Evolutionary conservation across 2,113 vertebrate genomes (phyloP), one percentile per base, ranked within the genome.

Genomic region (Clarias magur): DNA sequence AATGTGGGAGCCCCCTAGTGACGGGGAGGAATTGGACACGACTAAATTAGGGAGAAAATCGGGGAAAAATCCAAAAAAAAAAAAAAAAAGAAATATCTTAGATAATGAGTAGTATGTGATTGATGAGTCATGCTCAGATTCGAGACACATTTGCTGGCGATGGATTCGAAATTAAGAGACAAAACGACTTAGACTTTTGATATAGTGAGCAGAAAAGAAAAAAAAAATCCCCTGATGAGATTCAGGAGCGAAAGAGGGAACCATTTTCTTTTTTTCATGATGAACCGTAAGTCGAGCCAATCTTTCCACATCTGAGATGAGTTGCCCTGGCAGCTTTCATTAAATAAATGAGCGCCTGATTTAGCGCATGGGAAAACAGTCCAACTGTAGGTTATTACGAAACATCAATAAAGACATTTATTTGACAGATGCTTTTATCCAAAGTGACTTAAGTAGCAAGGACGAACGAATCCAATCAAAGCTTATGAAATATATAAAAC

Each of bases 341-440:
- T 79, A 57, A 79, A 56, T 79, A 79, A 79, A 79, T 27, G 75
- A 79, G n/a, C 25, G 15, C 56, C 75, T 79, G 75, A 79, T 79
- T 53, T 79, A 79, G 53, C 25, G 3, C 53, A 56, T 27, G 75
- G 75, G 75, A 57, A 79, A 79, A 79, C 75, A 79, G 75, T 57
- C 53, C 53, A 56, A 56, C 53, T 56, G 53, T 56, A 27, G 27
- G 75, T 57, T 79, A 56, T 79, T 79, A 56, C n/a, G 27, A 54
- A 54, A 78, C 12, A 27, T 79, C 56, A 79, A 27, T 79, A 79
- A 79, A 79, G 56, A n/a, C 13, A 56, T 56, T 56, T 79, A 27
- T 79, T 57, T 79, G 75, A n/a, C 53, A 79, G 75, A 17, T 79
- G 75, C 75, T 79, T 79, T 79, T 79, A 79, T 79, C 53, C 53